These are phyloP conservation scores for Lineus longissimus DNA, from an alignment of 1,140 invertebrate genomes.

Conservation along the genomic window DNA sequence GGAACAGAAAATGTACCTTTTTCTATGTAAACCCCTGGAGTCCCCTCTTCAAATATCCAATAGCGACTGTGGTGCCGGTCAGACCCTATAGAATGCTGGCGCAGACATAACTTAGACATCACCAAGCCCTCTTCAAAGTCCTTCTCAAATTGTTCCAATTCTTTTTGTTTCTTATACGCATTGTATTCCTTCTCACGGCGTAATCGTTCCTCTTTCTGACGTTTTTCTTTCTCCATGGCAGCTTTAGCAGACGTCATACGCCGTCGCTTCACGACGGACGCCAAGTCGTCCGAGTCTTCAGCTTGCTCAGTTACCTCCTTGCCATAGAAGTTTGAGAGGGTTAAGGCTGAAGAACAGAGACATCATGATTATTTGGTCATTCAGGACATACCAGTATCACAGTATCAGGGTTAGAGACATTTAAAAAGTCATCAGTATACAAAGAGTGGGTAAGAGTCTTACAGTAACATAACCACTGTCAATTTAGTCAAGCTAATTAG, in stretches of 20 bases:
- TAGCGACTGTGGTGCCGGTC: slow-evolving; percentile 54
- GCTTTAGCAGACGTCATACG: slow-evolving; percentile 33
- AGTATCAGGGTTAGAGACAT: no score
- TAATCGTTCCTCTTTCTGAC: slow-evolving; percentile 25
- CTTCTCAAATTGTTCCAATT: slow-evolving; percentile 37
- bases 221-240: slow-evolving; percentile 34
- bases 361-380: no score
- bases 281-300: slow-evolving; percentile 30
- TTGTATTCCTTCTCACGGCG: slow-evolving; percentile 29
- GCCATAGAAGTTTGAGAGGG: slow-evolving; percentile 41
- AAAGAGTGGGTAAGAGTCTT: no score
- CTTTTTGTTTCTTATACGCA: slow-evolving; percentile 28
- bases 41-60: slow-evolving; percentile 52
- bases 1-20: slow-evolving; percentile 45
- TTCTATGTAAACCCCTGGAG: slow-evolving; percentile 54
- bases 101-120: slow-evolving; percentile 37
- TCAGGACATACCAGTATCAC: no score
- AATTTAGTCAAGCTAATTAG: no score
- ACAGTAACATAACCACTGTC: no score
- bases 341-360: slow-evolving; percentile 16
- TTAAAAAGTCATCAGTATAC: no score
- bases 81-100: slow-evolving; percentile 48
- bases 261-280: slow-evolving; percentile 40
- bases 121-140: slow-evolving; percentile 39
- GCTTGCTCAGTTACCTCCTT: slow-evolving; percentile 21